These are phyloP conservation scores for Tachycineta bicolor DNA, from an alignment of 2,113 vertebrate species.

Conservation along the genomic window DNA sequence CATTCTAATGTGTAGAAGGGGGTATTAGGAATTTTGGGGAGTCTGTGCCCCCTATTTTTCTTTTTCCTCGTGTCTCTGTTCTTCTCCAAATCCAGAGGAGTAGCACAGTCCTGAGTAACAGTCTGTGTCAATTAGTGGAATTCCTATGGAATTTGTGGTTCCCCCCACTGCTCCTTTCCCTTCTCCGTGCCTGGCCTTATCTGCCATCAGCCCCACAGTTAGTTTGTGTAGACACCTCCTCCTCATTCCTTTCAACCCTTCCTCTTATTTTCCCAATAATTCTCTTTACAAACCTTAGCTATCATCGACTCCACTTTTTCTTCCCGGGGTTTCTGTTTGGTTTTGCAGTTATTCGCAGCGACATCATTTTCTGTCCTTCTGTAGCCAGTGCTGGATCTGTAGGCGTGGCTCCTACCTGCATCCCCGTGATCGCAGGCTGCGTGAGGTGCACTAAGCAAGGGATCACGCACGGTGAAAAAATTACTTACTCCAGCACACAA, in stretches of 20 bases:
- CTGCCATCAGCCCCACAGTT: not conserved
- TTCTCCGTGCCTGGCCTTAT: not conserved
- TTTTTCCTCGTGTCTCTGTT: not conserved
- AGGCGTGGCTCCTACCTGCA: not conserved
- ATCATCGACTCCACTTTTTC: not conserved
- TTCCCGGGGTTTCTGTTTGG: not conserved
- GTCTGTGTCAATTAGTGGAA: not conserved
- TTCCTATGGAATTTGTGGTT: not conserved
- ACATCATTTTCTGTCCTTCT: not conserved
- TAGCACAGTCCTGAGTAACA: not conserved
- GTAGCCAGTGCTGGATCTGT: not conserved
- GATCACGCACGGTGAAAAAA: not conserved
- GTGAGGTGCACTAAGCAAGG: not conserved
- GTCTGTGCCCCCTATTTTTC: not conserved
- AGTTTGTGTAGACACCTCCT: not conserved
- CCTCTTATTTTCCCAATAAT: not conserved
- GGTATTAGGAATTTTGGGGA: too few species aligned
- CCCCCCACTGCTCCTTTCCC: not conserved
- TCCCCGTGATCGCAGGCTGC: too few species aligned
- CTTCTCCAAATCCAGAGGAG: not conserved
- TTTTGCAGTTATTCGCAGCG: not conserved
- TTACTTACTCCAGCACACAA: not conserved
- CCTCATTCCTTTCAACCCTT: not conserved
- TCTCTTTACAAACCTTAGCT: not conserved
- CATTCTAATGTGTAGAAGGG: too few species aligned